Conservation (phyloP, 30 jellyfish, hydroid and myxozoan species). For the Phacellophora camtschatica region DNA sequence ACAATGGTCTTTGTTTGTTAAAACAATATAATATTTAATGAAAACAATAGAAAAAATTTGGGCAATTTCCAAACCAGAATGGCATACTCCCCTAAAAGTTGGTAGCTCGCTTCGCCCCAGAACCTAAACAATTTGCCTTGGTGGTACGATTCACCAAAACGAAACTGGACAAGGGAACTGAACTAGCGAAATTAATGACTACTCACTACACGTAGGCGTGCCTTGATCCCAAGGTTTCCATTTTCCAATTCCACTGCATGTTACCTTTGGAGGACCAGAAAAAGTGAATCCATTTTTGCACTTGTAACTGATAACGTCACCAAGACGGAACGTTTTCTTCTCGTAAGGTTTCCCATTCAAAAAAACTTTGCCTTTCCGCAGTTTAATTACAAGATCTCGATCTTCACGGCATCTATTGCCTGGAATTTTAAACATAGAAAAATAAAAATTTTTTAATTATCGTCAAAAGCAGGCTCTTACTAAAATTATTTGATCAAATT, state of each 20-base stretch:
- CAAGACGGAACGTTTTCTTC: conserved; percentile 9
- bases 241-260: conserved; percentile 77
- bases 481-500: no score
- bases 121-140: no score
- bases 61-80: no score
- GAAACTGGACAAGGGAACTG: no score
- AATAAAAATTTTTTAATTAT: no score
- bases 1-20: no score
- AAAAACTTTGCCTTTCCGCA: conserved; percentile 23
- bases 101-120: no score
- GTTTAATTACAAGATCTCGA: neutral
- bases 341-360: conserved; percentile 15
- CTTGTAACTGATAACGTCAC: conserved; percentile 32
- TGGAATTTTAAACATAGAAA: neutral
- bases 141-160: no score
- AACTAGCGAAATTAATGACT: no score
- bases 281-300: conserved; percentile 52
- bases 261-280: conserved; percentile 54
- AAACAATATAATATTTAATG: no score
- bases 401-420: conserved; percentile 35
- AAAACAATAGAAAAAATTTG: no score
- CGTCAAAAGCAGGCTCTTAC: neutral
- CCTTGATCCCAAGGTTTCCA: conserved; percentile 84
- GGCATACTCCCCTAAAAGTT: no score
- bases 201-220: conserved; percentile 63